Conservation (phyloP, 2,888 invertebrate species). For the Parapristionchus giblindavisi region DNA sequence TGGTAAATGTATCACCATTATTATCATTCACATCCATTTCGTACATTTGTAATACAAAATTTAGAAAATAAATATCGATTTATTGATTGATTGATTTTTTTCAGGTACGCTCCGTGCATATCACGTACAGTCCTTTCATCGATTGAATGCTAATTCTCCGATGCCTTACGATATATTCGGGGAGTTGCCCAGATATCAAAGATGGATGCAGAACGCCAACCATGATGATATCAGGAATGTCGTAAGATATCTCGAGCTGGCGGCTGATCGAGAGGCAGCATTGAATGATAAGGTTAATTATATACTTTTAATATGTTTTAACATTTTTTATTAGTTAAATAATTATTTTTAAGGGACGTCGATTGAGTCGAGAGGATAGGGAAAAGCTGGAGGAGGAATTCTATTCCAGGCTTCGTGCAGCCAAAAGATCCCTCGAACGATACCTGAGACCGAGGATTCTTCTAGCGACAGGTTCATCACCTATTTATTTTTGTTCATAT, state of each 20-base stretch:
- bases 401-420: neutral
- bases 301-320: too few relatives aligned
- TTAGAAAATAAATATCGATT: too few relatives aligned
- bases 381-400: conserved; percentile 14
- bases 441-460: conserved; percentile 21
- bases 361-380: neutral
- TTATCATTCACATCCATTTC: too few relatives aligned
- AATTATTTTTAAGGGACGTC: too few relatives aligned
- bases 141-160: conserved; percentile 1
- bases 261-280: too few relatives aligned
- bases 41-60: too few relatives aligned
- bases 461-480: conserved; percentile 14
- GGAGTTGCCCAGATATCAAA: conserved; percentile 20
- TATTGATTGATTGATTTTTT: too few relatives aligned
- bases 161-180: conserved; percentile 19
- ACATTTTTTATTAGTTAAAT: too few relatives aligned
- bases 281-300: too few relatives aligned
- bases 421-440: neutral
- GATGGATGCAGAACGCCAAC: conserved; percentile 9
- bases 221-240: neutral
- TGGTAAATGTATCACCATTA: too few relatives aligned
- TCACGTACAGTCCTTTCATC: neutral
- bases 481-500: too few relatives aligned
- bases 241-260: neutral
- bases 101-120: conserved; percentile 11